Conservation (phyloP, 2,888 invertebrate genomes). For the Hyles lineata region DNA sequence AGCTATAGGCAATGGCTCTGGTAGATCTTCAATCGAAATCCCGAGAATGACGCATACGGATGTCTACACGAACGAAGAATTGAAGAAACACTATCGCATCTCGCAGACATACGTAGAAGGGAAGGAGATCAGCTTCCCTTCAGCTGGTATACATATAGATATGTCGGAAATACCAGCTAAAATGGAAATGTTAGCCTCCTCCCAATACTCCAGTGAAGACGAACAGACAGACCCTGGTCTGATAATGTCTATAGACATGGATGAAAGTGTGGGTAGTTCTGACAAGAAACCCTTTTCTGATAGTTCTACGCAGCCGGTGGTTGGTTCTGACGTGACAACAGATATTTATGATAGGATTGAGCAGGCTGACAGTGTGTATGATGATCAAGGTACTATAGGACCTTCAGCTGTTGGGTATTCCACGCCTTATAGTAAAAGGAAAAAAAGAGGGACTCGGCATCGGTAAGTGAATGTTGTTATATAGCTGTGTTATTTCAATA, state of each 20-base stretch:
- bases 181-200: conserved; percentile 52
- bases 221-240: conserved; percentile 64
- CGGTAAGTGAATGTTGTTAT: conserved; percentile 53
- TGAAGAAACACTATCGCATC: conserved; percentile 75
- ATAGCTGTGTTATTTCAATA: too few relatives aligned
- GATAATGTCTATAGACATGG: conserved; percentile 74
- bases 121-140: conserved; percentile 70
- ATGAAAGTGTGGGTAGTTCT: conserved; percentile 60
- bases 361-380: conserved; percentile 55
- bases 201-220: conserved; percentile 73
- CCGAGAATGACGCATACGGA: conserved; percentile 71
- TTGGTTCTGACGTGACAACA: conserved; percentile 52
- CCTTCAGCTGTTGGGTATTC: conserved; percentile 59
- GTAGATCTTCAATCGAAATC: conserved; percentile 74
- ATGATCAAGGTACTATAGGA: conserved; percentile 51
- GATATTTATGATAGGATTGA: conserved; percentile 72
- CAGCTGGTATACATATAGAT: conserved; percentile 53
- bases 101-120: conserved; percentile 79
- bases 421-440: conserved; percentile 67
- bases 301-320: conserved; percentile 60
- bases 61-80: conserved; percentile 75
- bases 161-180: conserved; percentile 46
- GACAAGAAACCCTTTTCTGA: conserved; percentile 62
- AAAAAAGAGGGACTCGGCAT: conserved; percentile 56
- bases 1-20: conserved; percentile 72